Base-by-base conservation (phyloP, 2,888 invertebrate species). In the Copidosoma aretas region DNA sequence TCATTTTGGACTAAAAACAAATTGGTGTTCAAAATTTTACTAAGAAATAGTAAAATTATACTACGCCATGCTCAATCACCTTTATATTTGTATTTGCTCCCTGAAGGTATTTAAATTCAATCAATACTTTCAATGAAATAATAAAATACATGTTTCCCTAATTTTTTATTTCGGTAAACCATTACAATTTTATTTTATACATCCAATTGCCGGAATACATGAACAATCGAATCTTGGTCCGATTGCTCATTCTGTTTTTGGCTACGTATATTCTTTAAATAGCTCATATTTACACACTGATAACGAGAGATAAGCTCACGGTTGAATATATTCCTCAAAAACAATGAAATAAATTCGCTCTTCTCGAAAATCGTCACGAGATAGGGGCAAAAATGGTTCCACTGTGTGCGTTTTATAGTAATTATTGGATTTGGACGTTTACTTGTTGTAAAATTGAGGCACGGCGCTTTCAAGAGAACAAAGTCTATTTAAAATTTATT, bases 201-300 rank as follows among this genome's bases (percentile, higher is more conserved):
- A 54, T 64, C 52, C 54, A 70, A n/a, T 71, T 56, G 57, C 63
- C 25, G 22, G 58, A 68, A 64, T 46, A 12, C 3, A 46, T 12
- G 39, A 69, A 61, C 49, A 32, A 64, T 60, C 60, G 54, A 61
- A 76, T 71, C 49, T 73, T 77, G 74, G 73, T 75, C 74, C 73
- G 63, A 75, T 68, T 59, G 57, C 53, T 67, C 61, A 46, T 63
- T 67, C 22, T 67, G 52, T 61, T 70, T 67, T 70, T 69, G 67
- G 64, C 69, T 71, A 64, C 49, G 22, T 60, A 71, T 43, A 64
- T 64, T 71, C 63, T 67, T 64, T 67, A 52, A 61, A 69, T 67
- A 69, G 54, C 64, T 69, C 60, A 56, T 71, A 71, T 71, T 57
- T 71, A 71, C 68, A 71, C 21, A 57, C 58, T 63, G 56, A 68